Evolutionary conservation across 2,113 vertebrate genomes (phyloP).

Genomic region (Pleuronectes platessa): DNA sequence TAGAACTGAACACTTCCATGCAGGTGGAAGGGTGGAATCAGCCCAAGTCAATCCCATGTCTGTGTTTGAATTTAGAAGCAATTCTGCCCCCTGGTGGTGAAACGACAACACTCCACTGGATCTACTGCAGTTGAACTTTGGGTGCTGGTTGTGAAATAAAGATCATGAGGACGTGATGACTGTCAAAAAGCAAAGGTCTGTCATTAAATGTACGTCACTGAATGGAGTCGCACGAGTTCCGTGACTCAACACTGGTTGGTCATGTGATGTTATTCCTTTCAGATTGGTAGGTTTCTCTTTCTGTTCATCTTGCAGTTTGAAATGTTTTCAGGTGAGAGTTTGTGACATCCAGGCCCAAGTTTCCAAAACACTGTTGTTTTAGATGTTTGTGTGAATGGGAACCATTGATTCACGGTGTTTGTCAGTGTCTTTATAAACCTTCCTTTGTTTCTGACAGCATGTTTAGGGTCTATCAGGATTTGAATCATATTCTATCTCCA

Average conservation of each 20-base stretch:
- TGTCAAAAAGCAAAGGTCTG: background rate
- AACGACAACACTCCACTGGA: background rate
- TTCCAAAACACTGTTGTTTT: background rate
- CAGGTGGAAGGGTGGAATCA: background rate
- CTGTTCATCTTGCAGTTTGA: conserved; percentile 8
- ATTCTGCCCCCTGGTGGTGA: conserved; percentile 69
- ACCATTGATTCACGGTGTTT: background rate
- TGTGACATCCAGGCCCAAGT: background rate
- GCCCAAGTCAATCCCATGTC: background rate
- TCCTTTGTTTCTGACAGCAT: background rate
- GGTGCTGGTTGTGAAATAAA: conserved; percentile 15
- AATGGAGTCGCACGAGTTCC: background rate
- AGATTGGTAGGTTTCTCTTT: conserved; percentile 44
- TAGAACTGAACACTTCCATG: background rate
- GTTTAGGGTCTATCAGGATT: background rate
- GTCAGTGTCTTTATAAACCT: background rate
- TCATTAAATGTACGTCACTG: background rate
- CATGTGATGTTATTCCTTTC: conserved; percentile 5
- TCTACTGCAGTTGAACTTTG: background rate
- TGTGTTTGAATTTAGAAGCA: conserved; percentile 16
- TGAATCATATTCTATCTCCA: background rate
- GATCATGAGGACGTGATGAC: background rate
- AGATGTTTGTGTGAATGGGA: background rate
- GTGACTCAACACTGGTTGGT: background rate
- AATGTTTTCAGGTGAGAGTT: background rate